These are phyloP conservation scores for Melanotaenia trifasciata DNA, from an alignment of 2,797 vertebrate genomes.

Conservation along the genomic window DNA sequence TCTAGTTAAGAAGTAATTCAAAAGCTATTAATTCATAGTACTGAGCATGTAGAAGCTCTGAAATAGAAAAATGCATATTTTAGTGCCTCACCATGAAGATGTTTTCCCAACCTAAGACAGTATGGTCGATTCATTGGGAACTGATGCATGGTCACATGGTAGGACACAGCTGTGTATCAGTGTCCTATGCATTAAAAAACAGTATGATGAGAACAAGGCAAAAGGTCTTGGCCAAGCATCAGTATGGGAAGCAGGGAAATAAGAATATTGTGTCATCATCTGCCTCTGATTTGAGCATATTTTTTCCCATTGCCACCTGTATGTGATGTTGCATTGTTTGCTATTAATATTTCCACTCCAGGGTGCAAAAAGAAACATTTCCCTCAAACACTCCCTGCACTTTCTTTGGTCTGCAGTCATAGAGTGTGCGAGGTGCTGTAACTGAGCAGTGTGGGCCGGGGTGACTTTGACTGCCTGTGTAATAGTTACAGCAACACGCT, in stretches of 20 bases:
- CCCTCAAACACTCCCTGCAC: conserved; percentile 21
- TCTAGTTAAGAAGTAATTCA: too few relatives aligned
- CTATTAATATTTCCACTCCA: conserved; percentile 25
- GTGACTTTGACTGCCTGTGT: conserved; percentile 82
- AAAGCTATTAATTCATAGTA: too few relatives aligned
- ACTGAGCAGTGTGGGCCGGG: conserved; percentile 60
- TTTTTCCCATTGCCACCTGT: background rate
- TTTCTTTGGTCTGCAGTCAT: conserved; percentile 33
- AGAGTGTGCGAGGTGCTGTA: conserved; percentile 43
- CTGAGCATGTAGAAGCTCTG: too few relatives aligned
- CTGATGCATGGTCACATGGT: background rate
- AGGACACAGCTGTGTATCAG: background rate
- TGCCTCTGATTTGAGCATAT: background rate
- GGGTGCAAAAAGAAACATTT: conserved; percentile 13
- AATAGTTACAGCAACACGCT: conserved; percentile 81
- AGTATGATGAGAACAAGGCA: background rate
- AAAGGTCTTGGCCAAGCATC: background rate
- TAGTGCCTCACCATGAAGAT: background rate
- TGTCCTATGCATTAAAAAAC: background rate
- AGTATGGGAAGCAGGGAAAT: background rate
- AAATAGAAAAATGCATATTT: too few relatives aligned
- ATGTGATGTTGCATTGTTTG: conserved; percentile 11
- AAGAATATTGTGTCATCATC: background rate
- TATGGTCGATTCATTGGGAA: background rate
- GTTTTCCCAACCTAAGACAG: background rate